Percentiles rank a stretch among this genome's conserved stretches.
Conservation (phyloP, 2,888 invertebrate genomes). For the Agrilus cyanescens region DNA sequence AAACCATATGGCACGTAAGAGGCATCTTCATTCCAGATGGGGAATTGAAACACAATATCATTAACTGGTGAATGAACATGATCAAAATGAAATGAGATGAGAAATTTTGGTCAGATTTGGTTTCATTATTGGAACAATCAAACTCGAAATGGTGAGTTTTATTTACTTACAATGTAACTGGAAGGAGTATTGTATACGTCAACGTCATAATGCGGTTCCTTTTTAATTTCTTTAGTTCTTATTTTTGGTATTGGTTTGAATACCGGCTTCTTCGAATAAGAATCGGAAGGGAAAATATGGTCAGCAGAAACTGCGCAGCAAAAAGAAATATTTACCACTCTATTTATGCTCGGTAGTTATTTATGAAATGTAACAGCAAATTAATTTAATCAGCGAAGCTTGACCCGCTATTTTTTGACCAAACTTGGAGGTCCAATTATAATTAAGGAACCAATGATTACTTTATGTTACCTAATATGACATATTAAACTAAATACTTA, state of each 20-base stretch:
- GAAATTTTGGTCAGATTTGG: slow-evolving; percentile 26
- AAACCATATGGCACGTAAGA: background rate
- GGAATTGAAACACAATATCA: too few species aligned
- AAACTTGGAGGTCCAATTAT: too few species aligned
- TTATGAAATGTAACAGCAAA: too few species aligned
- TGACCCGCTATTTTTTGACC: too few species aligned
- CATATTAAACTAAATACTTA: too few species aligned
- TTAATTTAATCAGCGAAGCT: too few species aligned
- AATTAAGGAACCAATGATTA: too few species aligned
- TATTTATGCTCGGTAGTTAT: too few species aligned
- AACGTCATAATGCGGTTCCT: slow-evolving; percentile 22
- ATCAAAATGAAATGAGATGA: slow-evolving; percentile 6
- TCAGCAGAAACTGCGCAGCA: slow-evolving; percentile 17
- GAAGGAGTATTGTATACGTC: slow-evolving; percentile 19
- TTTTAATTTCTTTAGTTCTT: slow-evolving; percentile 28
- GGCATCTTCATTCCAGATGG: background rate
- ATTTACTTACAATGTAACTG: slow-evolving; percentile 24
- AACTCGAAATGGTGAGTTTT: slow-evolving; percentile 2
- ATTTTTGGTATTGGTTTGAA: slow-evolving; percentile 31
- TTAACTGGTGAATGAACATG: slow-evolving; percentile 5
- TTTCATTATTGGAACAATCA: slow-evolving; percentile 1
- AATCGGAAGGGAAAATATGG: slow-evolving; percentile 24
- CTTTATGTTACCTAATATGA: too few species aligned
- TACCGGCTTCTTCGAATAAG: slow-evolving; percentile 30
- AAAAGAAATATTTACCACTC: slow-evolving; percentile 4